These are phyloP conservation scores for Nixonia krombeini DNA, from an alignment of 1,140 invertebrate genomes.

Conservation along the genomic window DNA sequence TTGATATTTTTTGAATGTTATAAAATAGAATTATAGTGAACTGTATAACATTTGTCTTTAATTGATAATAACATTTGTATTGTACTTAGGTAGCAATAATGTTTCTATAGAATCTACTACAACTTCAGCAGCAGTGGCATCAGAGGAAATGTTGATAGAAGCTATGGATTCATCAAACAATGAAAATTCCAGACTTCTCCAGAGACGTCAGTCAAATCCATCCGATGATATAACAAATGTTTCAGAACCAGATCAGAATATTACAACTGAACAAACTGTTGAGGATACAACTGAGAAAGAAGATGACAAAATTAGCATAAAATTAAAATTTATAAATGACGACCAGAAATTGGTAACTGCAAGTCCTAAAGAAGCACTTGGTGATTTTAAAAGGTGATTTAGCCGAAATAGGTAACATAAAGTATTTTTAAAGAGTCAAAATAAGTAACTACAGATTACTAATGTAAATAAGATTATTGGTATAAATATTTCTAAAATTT, in stretches of 20 bases:
- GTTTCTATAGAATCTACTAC: slow-evolving; percentile 11
- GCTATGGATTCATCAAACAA: slow-evolving; percentile 66
- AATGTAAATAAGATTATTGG: too few species aligned
- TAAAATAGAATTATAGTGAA: too few species aligned
- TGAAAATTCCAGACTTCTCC: slow-evolving; percentile 43
- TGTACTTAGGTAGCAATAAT: slow-evolving; percentile 1
- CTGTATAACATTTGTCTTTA: too few species aligned
- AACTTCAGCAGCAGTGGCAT: slow-evolving; percentile 35
- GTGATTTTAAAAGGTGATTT: slow-evolving; percentile 88
- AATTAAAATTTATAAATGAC: slow-evolving; percentile 90
- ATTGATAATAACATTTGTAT: too few species aligned
- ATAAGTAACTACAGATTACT: too few species aligned
- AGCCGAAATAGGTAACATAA: too few species aligned
- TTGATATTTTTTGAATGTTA: too few species aligned
- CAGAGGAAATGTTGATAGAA: slow-evolving; percentile 63
- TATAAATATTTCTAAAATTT: too few species aligned
- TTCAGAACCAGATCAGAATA: slow-evolving; percentile 13
- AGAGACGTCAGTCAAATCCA: slow-evolving; percentile 32
- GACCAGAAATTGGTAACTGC: slow-evolving; percentile 86
- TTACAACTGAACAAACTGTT: slow-evolving; percentile 22
- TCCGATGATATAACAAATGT: slow-evolving; percentile 12
- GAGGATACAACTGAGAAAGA: slow-evolving; percentile 28
- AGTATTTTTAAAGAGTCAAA: too few species aligned
- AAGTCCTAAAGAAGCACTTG: slow-evolving; percentile 81
- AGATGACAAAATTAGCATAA: slow-evolving; percentile 77